Base-by-base conservation (phyloP, 2,888 invertebrate genomes). In the Melinopterus prodromus region DNA sequence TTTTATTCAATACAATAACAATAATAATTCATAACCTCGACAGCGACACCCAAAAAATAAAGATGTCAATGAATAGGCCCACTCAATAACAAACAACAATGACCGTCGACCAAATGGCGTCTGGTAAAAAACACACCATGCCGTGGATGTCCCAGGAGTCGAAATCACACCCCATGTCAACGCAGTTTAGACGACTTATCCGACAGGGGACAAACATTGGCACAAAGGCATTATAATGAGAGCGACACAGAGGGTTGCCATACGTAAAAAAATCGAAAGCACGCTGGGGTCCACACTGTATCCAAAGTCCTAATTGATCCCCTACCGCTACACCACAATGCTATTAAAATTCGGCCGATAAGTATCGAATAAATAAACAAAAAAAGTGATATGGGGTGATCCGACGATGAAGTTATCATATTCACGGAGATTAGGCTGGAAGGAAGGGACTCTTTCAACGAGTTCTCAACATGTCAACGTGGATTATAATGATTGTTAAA, bases 91-190 rank as follows among this genome's bases (percentile, higher is more conserved):
- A 74, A 26, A 16, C 15, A 15, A n/a, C 74, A 74, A 12, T 74
- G 37, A 74, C 36, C 74, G 36, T 74, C 36, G 74, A 74, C 74
- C 74, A 74, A 74, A 35, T 74, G 74, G n/a, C 37, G 37, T 37
- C 37, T 74, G n/a, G 74, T 74, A 74, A 74, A 35, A 26, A 74
- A 74, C 35, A 74, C 35, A 74, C 35, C 35, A 36, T 35, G 74
- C 37, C 74, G n/a, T 74, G 35, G 74, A 74, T 37, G 37, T 74
- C 74, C 74, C 74, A 35, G 36, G 74, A 37, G 74, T 36, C 6
- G 71, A 75, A 76, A 80, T 80, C 78, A 76, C 78, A 80, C 80
- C 80, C 80, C 76, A 70, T 76, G 80, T 80, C 78, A 71, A 71
- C 76, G 76, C 37, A 35, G 35, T 16, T 74, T 74, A 74, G 35